Evolutionary conservation across 2,888 invertebrate genomes (phyloP).

Genomic region (Drosophila hamatofila): DNA sequence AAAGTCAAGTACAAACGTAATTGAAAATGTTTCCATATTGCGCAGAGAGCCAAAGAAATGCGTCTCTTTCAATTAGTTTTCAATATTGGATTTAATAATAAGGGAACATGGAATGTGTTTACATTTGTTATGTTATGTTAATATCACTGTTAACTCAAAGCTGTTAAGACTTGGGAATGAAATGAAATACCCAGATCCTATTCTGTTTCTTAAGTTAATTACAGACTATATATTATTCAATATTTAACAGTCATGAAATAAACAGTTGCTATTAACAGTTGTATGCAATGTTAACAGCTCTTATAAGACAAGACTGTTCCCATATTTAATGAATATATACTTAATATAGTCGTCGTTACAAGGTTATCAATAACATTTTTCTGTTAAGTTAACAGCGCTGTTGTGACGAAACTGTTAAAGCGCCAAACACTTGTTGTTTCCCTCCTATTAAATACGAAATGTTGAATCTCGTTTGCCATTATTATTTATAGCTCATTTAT

Average conservation of each 20-base stretch:
- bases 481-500: background rate
- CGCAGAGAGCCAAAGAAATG: conserved; percentile 14
- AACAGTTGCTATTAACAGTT: no score
- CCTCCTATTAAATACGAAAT: background rate
- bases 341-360: background rate
- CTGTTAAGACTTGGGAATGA: no score
- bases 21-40: conserved; percentile 9
- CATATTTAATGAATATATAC: background rate
- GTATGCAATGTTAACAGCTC: background rate
- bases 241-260: background rate
- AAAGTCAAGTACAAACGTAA: conserved; percentile 52
- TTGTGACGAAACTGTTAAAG: background rate
- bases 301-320: background rate
- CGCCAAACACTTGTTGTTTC: background rate
- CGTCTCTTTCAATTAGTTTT: background rate
- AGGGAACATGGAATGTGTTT: background rate
- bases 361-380: background rate
- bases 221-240: background rate
- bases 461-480: background rate
- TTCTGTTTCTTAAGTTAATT: background rate
- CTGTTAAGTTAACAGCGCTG: background rate
- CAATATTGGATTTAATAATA: background rate
- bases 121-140: background rate
- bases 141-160: background rate
- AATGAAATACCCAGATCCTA: no score